Conservation (phyloP, 2,113 vertebrate species). For the Chiloscyllium plagiosum region DNA sequence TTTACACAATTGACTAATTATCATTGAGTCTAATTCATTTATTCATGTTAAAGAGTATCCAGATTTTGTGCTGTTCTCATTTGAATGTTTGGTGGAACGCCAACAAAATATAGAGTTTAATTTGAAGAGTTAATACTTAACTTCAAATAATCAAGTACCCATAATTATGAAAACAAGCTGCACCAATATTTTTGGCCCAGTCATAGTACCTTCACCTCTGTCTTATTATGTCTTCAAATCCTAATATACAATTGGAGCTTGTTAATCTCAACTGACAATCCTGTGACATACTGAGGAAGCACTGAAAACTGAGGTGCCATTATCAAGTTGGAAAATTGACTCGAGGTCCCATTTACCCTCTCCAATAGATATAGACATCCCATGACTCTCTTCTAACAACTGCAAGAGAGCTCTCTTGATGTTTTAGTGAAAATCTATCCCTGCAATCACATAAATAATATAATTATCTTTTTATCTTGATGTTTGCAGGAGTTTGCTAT, state of each 20-base stretch:
- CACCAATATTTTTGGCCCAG: neutral
- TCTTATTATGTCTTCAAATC: neutral
- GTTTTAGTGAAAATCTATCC: neutral
- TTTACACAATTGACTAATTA: too few relatives aligned
- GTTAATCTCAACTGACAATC: neutral
- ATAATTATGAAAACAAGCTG: too few relatives aligned
- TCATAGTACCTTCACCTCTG: neutral
- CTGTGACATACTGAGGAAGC: neutral
- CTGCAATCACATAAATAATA: neutral
- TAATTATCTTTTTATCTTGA: neutral
- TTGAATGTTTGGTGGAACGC: too few relatives aligned
- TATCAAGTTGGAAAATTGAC: neutral
- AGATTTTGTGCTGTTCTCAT: too few relatives aligned
- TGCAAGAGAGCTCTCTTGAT: neutral
- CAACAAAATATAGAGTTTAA: too few relatives aligned
- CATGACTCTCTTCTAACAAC: neutral
- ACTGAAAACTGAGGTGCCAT: neutral
- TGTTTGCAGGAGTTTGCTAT: neutral
- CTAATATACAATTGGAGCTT: neutral
- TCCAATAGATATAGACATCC: neutral
- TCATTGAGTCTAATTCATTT: too few relatives aligned
- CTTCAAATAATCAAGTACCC: too few relatives aligned
- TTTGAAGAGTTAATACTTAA: too few relatives aligned
- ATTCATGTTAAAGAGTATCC: too few relatives aligned
- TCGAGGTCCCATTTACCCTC: neutral